Evolutionary conservation across 35 echinoderm and acorn worm genomes (phyloP).

Genomic region (Stichopus chloronotus): DNA sequence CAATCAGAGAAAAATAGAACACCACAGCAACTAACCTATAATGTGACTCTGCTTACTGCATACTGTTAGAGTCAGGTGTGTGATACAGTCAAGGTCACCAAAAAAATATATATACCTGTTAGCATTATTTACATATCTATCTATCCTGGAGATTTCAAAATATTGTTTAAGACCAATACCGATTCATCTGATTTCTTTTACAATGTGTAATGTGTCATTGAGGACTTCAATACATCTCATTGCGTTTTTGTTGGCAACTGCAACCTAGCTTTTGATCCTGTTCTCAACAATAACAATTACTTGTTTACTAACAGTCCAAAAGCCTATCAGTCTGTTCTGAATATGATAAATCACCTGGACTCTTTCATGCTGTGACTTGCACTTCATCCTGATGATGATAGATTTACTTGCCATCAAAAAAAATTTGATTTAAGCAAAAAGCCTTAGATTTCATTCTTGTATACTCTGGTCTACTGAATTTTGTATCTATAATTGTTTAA

Average conservation of each 20-base stretch:
- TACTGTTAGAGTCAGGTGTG: too few species aligned
- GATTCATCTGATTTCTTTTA: not conserved
- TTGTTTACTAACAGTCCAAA: not conserved
- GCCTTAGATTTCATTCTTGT: not conserved
- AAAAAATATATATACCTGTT: too few species aligned
- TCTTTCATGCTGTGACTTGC: not conserved
- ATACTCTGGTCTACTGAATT: not conserved
- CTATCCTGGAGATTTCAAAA: too few species aligned
- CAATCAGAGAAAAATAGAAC: too few species aligned
- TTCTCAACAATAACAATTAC: not conserved
- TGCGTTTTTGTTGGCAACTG: not conserved
- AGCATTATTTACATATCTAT: too few species aligned
- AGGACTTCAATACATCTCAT: slow-evolving; percentile 5
- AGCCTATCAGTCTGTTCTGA: not conserved
- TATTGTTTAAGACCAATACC: not conserved
- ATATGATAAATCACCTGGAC: not conserved
- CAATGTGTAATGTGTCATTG: not conserved
- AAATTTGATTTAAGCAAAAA: not conserved
- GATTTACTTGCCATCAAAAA: not conserved
- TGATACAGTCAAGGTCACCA: too few species aligned
- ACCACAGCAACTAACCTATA: too few species aligned
- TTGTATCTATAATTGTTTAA: not conserved
- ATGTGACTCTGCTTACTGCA: too few species aligned
- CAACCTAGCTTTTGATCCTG: not conserved
- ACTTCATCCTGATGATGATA: not conserved